phyloP scores from a whole-genome alignment of 2,888 invertebrate genomes.

The Lochmaea crataegi region DNA sequence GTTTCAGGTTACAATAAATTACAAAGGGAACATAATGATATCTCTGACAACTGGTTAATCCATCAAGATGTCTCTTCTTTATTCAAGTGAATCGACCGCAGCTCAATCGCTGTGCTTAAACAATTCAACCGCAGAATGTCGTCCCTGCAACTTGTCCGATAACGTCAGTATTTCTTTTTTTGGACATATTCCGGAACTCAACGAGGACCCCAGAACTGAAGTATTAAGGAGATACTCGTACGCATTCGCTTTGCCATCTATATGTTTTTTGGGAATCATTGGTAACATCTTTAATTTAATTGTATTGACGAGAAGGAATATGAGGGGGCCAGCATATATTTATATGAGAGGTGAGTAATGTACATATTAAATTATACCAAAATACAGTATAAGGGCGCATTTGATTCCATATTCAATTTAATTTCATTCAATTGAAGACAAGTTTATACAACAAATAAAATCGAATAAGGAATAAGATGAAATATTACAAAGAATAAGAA shows the following conservation, averaged over 20 bases:
- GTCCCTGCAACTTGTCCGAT: constrained; percentile 57
- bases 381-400: no score
- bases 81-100: constrained; percentile 62
- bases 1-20: constrained; percentile 30
- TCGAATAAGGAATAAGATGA: no score
- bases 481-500: no score
- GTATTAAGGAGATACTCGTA: constrained; percentile 72
- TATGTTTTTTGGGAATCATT: constrained; percentile 78
- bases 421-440: no score
- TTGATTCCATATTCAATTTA: no score
- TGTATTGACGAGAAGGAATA: constrained; percentile 80
- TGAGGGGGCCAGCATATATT: constrained; percentile 83
- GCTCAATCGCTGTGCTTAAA: constrained; percentile 58
- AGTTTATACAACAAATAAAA: no score
- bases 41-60: constrained; percentile 29
- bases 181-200: constrained; percentile 50
- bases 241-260: constrained; percentile 75
- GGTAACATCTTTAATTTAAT: constrained; percentile 83
- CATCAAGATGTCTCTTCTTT: constrained; percentile 60
- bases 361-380: no score
- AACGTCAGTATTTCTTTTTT: constrained; percentile 55
- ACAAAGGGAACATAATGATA: constrained; percentile 30
- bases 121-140: constrained; percentile 56
- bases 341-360: constrained; percentile 77
- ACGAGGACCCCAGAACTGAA: constrained; percentile 72